Conservation (phyloP, 2,113 vertebrate species). For the Machaerirhynchus nigripectus region DNA sequence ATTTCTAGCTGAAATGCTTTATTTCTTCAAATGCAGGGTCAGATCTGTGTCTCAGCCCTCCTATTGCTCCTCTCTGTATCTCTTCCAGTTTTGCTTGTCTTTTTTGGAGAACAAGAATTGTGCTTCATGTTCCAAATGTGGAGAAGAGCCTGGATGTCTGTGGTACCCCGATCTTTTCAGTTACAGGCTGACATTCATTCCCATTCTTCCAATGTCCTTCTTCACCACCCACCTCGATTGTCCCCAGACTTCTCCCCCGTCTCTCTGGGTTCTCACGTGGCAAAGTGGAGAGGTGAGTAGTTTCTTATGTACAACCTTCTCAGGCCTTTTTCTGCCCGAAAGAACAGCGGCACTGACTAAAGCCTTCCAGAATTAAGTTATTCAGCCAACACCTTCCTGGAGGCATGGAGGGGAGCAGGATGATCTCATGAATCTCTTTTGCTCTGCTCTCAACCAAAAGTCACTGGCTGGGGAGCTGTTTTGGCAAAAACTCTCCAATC, state of each 20-base stretch:
- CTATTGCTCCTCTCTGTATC: background rate
- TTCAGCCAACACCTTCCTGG: background rate
- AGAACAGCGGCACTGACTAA: background rate
- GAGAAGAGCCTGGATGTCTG: background rate
- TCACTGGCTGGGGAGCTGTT: fast-evolving
- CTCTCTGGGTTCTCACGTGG: background rate
- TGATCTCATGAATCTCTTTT: background rate
- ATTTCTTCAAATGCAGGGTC: background rate
- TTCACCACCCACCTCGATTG: background rate
- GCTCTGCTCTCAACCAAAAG: background rate
- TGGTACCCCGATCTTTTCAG: background rate
- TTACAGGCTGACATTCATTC: background rate
- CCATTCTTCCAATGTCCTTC: background rate
- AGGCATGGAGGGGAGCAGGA: background rate
- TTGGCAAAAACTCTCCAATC: background rate
- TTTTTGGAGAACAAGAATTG: background rate
- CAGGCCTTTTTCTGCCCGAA: background rate
- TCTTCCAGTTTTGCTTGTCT: background rate
- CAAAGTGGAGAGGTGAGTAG: background rate
- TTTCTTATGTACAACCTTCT: background rate
- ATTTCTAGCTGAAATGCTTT: background rate
- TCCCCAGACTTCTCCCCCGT: fast-evolving
- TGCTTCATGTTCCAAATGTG: background rate
- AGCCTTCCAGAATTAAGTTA: background rate
- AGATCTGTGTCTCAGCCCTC: background rate